These are phyloP conservation scores for Trachemys scripta DNA, from an alignment of 2,113 vertebrate species.

Conservation along the genomic window DNA sequence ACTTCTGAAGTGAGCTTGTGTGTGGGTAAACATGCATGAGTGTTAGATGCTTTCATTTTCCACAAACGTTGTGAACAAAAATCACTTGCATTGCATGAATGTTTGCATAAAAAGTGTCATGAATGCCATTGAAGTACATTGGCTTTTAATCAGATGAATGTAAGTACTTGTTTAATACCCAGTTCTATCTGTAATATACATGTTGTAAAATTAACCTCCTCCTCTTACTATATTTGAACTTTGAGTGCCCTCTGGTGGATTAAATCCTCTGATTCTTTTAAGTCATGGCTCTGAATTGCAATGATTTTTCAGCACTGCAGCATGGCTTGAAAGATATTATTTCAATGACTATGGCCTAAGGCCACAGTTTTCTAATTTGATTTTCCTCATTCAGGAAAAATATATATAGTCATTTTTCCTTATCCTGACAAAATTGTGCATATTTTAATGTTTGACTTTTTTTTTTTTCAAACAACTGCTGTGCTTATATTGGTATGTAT, in stretches of 20 bases:
- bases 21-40: accelerated
- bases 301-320: not conserved
- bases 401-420: accelerated
- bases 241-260: constrained; percentile 68
- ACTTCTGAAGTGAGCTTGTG: accelerated
- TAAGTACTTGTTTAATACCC: not conserved
- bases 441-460: not conserved
- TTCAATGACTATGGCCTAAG: not conserved
- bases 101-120: not conserved
- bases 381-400: not conserved
- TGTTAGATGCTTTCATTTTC: not conserved
- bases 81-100: accelerated
- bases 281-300: not conserved
- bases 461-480: not conserved
- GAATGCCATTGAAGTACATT: not conserved
- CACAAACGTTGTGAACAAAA: not conserved
- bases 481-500: not conserved
- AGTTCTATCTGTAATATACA: not conserved
- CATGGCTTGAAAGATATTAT: not conserved
- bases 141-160: not conserved
- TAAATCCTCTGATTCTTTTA: not conserved
- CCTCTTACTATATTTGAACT: not conserved
- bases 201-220: not conserved
- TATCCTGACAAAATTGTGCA: not conserved
- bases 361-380: not conserved